Percentiles rank a stretch among this genome's conserved stretches.
Evolutionary conservation across 1,140 invertebrate genomes (phyloP).

Genomic region (Atta texana): DNA sequence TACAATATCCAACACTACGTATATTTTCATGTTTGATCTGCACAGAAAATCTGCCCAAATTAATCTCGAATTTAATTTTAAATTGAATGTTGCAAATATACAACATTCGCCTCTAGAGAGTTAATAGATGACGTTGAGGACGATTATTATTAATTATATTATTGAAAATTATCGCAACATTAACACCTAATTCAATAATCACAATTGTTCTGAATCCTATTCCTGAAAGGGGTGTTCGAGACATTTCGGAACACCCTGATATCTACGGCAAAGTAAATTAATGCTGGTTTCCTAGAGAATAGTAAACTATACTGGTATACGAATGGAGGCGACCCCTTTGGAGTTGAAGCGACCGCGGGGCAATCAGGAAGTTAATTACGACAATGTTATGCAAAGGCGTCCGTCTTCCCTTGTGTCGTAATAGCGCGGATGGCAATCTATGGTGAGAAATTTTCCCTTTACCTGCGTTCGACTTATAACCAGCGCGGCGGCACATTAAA

Average conservation of each 20-base stretch:
- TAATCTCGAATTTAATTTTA: not conserved
- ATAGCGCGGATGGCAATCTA: slow-evolving; percentile 46
- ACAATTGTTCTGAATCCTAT: not conserved
- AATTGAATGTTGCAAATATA: too few relatives aligned
- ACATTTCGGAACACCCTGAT: slow-evolving; percentile 14
- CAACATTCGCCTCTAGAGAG: not conserved
- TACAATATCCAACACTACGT: too few relatives aligned
- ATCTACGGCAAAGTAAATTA: slow-evolving; percentile 58
- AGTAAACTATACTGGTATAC: slow-evolving; percentile 50
- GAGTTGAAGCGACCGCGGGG: slow-evolving; percentile 41
- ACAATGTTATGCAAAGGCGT: slow-evolving; percentile 63
- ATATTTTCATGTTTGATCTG: too few relatives aligned
- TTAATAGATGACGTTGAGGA: not conserved
- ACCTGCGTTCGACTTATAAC: slow-evolving; percentile 62
- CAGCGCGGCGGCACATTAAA: slow-evolving; percentile 50
- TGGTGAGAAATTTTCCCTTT: slow-evolving; percentile 38
- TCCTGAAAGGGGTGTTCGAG: slow-evolving; percentile 9
- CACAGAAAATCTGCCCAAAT: too few relatives aligned
- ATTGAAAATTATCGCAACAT: not conserved
- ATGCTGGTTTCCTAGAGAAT: slow-evolving; percentile 40
- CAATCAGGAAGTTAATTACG: slow-evolving; percentile 64
- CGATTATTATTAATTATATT: not conserved
- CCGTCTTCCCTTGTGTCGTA: slow-evolving; percentile 54
- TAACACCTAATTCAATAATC: not conserved
- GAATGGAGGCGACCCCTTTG: slow-evolving; percentile 53